phyloP scores from a whole-genome alignment of 2,797 vertebrate genomes.

The Micrastur ruficollis region DNA sequence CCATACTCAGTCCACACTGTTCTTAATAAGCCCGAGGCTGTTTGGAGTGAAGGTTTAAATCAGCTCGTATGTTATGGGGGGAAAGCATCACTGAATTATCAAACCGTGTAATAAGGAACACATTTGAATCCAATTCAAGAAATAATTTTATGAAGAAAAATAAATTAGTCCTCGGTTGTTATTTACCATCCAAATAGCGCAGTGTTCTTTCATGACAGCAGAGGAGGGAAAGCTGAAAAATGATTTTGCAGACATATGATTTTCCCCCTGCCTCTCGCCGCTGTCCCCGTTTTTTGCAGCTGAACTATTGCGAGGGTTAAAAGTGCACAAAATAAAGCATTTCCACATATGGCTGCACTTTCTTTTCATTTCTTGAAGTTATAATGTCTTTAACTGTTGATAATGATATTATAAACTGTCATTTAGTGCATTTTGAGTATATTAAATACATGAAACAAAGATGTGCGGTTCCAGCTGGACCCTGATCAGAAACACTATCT shows the following conservation, averaged over 20 bases:
- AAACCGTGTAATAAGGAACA: constrained; percentile 94
- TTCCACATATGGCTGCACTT: constrained; percentile 82
- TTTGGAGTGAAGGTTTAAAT: constrained; percentile 84
- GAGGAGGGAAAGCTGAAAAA: constrained; percentile 48
- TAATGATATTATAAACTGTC: constrained; percentile 84
- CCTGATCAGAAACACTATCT: constrained; percentile 57
- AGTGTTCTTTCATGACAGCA: constrained; percentile 63
- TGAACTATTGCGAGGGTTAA: constrained; percentile 70
- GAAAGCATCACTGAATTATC: constrained; percentile 87
- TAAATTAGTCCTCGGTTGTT: constrained; percentile 69
- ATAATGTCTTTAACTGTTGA: constrained; percentile 82
- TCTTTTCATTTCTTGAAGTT: constrained; percentile 79
- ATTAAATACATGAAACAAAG: constrained; percentile 75
- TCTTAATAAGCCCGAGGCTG: constrained; percentile 87
- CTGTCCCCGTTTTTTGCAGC: constrained; percentile 22
- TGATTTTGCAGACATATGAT: constrained; percentile 54
- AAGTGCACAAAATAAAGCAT: constrained; percentile 76
- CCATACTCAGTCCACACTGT: constrained; percentile 83
- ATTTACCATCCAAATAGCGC: constrained; percentile 72
- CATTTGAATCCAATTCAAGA: constrained; percentile 81
- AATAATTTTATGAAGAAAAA: constrained; percentile 79
- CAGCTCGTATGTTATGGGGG: constrained; percentile 85
- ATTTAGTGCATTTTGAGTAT: constrained; percentile 76
- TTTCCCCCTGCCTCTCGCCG: constrained; percentile 29
- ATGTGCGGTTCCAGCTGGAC: constrained; percentile 54